phyloP scores from a whole-genome alignment of 2,113 vertebrate species.

The Noctilio leporinus region DNA sequence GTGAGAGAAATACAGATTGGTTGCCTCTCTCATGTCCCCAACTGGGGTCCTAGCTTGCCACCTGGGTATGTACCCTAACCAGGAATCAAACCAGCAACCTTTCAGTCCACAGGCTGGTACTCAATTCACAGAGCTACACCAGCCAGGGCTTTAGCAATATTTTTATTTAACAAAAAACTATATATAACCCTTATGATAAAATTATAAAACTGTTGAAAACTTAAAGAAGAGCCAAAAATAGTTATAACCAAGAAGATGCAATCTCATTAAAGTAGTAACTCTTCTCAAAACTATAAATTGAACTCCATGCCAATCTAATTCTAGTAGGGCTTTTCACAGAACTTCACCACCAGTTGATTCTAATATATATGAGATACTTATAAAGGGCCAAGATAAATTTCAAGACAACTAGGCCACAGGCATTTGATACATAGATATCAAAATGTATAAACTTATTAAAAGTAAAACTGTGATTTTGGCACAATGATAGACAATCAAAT shows the following conservation, averaged over 20 bases:
- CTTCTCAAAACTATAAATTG: constrained; percentile 1
- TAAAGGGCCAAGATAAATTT: background rate
- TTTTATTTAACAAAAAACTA: constrained; percentile 7
- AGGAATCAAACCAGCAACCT: no score
- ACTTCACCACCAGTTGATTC: background rate
- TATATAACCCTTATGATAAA: background rate
- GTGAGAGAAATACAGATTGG: no score
- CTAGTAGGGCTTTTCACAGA: background rate
- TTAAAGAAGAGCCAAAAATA: background rate
- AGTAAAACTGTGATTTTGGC: background rate
- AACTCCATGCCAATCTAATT: background rate
- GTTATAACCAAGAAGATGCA: background rate
- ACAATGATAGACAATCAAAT: background rate
- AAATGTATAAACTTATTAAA: background rate
- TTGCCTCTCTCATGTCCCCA: no score
- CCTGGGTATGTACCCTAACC: no score
- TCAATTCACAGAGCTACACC: no score
- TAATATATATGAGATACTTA: background rate
- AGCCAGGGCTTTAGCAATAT: no score
- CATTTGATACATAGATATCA: background rate
- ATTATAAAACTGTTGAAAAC: background rate
- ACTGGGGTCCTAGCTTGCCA: no score
- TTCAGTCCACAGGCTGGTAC: no score
- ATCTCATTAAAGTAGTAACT: background rate
- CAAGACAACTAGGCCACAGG: background rate